Evolutionary conservation across 2,113 vertebrate genomes (phyloP), one percentile per base, ranked within the genome.

Genomic region (Phyllostomus discolor): DNA sequence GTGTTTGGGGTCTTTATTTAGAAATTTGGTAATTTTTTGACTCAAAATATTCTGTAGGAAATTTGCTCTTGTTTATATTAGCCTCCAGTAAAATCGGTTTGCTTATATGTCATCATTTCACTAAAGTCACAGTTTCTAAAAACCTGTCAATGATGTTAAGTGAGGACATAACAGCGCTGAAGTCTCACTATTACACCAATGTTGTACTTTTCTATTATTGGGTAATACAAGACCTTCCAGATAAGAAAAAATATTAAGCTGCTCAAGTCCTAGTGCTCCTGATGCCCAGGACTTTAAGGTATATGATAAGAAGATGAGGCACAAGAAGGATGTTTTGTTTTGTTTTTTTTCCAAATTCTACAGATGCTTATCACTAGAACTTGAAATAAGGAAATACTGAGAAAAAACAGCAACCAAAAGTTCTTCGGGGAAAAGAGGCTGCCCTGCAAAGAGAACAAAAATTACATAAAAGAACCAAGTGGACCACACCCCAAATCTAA

Each of bases 321-420:
- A 97, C 76, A 95, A 96, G 79, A 94, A 93, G 90, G 59, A 88
- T 84, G 38, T 41, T 41, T n/a, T n/a, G n/a, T n/a, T n/a, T n/a
- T n/a, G n/a, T 97, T 48, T 11, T 52, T 96, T 97, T 96, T 97
- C 94, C 96, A 97, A 98, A 88, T 48, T 94, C 14, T 54, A 54
- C 9, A 91, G 52, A 57, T 15, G 8, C 26, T 7, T n/a, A 96
- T 88, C 95, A 91, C 95, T 98, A 92, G 92, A 98, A 97, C 54
- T 76, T 88, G 88, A 98, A 97, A 98, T 98, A 97, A 97, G 94
- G 83, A 97, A 97, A 95, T 95, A 97, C 79, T 98, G 94, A 96
- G 91, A 41, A 98, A 98, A 98, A 97, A 82, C 95, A 97, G 90
- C 96, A 92, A 78, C 72, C 80, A 94, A 89, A 66, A 94, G 88